Conservation (phyloP, 2,113 vertebrate genomes). For the Catharus fuscescens region DNA sequence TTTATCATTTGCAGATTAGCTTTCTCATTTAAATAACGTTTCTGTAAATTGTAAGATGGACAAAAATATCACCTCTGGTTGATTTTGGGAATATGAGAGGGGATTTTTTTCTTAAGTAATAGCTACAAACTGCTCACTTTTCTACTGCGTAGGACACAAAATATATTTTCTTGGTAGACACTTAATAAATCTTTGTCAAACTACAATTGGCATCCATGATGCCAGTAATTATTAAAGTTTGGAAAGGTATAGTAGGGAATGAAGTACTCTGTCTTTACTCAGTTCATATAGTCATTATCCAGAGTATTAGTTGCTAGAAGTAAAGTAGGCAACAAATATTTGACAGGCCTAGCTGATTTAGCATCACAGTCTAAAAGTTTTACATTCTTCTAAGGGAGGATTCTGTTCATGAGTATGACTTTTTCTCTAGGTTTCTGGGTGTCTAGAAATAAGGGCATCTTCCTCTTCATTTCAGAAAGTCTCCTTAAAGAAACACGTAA, state of each 20-base stretch:
- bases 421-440: background rate
- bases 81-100: background rate
- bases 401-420: background rate
- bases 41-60: background rate
- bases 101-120: background rate
- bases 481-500: background rate
- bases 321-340: background rate
- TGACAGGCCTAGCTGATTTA: background rate
- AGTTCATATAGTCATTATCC: background rate
- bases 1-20: background rate
- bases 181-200: background rate
- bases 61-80: background rate
- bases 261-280: background rate
- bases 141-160: background rate
- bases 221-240: background rate
- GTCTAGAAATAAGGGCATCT: background rate
- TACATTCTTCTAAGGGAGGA: background rate
- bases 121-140: background rate
- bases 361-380: background rate
- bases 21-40: background rate
- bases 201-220: background rate
- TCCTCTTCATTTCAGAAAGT: background rate
- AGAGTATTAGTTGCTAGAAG: background rate
- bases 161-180: background rate
- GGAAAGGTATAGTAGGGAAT: background rate